Conservation (phyloP, 1,140 invertebrate genomes). For the Drosophila equinoxialis region DNA sequence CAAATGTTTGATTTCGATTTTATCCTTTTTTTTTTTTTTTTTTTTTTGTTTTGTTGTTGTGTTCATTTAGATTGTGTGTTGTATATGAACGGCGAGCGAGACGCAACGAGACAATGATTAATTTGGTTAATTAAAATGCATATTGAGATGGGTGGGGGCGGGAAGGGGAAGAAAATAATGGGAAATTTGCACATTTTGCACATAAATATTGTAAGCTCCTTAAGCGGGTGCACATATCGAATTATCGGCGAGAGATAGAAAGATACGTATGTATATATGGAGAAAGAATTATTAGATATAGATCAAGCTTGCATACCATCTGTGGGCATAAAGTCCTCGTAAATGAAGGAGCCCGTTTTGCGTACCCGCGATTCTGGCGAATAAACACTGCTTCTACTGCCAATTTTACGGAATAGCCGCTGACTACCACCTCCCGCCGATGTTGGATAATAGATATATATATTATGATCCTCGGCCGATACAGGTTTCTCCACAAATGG, state of each 20-base stretch:
- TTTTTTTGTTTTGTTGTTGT: background rate
- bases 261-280: background rate
- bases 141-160: background rate
- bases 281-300: conserved; percentile 22
- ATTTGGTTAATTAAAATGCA: background rate
- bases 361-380: conserved; percentile 97
- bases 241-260: background rate
- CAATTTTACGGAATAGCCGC: conserved; percentile 98
- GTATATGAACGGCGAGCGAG: conserved; percentile 51
- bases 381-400: conserved; percentile 98
- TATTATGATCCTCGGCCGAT: conserved; percentile 99
- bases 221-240: conserved; percentile 1
- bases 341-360: conserved; percentile 99
- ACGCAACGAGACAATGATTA: conserved; percentile 53
- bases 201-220: background rate
- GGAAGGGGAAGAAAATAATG: background rate
- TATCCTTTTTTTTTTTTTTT: conserved; percentile 1
- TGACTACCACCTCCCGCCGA: conserved; percentile 99
- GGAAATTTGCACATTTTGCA: background rate
- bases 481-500: conserved; percentile 95
- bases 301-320: conserved; percentile 89
- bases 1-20: background rate
- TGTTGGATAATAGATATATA: conserved; percentile 99
- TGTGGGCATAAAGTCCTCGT: conserved; percentile 99
- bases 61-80: conserved; percentile 11